Evolutionary conservation across 2,797 vertebrate species (phyloP).

Genomic region (Ateles fusciceps): DNA sequence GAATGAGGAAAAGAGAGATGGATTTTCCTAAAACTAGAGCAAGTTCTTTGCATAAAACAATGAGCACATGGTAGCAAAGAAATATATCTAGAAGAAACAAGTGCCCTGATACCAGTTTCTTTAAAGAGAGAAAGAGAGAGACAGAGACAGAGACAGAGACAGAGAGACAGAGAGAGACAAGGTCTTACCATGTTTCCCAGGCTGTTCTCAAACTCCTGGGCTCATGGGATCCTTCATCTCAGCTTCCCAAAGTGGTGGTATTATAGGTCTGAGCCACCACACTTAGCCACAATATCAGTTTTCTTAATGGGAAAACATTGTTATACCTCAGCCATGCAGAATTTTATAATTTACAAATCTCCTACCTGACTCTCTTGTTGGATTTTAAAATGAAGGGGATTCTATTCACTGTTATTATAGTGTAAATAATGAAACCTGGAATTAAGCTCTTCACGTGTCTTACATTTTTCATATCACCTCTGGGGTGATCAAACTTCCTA

Average conservation of each 20-base stretch:
- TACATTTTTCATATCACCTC: background rate
- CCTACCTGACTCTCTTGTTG: background rate
- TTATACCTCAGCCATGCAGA: background rate
- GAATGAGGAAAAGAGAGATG: background rate
- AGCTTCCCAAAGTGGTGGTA: background rate
- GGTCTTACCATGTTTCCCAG: background rate
- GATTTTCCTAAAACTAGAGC: background rate
- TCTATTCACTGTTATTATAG: background rate
- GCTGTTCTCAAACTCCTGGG: background rate
- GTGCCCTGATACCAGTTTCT: background rate
- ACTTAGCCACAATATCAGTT: background rate
- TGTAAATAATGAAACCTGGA: background rate
- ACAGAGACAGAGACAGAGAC: background rate
- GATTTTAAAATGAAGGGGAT: background rate
- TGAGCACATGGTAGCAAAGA: background rate
- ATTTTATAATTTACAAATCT: conserved; percentile 35
- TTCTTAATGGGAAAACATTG: background rate
- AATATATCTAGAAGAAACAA: background rate
- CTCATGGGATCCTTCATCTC: background rate
- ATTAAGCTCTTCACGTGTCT: conserved; percentile 19
- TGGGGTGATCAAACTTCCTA: background rate
- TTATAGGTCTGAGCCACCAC: background rate
- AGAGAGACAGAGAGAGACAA: background rate
- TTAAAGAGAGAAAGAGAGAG: background rate
- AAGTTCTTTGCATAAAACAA: conserved; percentile 7